Evolutionary conservation across 1,140 invertebrate genomes (phyloP).

Genomic region (Trachymyrmex cornetzi): DNA sequence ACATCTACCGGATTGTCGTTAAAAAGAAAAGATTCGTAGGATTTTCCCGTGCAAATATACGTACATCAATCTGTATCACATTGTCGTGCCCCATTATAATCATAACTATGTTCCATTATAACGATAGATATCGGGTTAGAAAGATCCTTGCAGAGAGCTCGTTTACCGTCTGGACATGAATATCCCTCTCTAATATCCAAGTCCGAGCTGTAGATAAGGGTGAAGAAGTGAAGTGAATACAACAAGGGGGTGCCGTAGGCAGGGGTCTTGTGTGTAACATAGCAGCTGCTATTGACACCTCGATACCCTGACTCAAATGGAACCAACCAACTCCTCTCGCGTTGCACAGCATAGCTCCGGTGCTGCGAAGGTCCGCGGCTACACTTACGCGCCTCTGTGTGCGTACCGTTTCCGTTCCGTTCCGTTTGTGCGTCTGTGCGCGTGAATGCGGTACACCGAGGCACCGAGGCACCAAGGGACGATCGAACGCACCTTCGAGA

Average conservation of each 20-base stretch:
- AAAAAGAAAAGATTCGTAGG: background rate
- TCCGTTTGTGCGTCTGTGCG: constrained; percentile 64
- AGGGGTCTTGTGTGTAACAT: constrained; percentile 84
- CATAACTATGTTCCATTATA: constrained; percentile 35
- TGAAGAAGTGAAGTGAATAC: constrained; percentile 83
- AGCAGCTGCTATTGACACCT: constrained; percentile 87
- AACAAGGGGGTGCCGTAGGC: constrained; percentile 80
- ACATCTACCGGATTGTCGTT: background rate
- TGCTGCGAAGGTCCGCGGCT: constrained; percentile 70
- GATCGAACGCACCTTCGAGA: constrained; percentile 70
- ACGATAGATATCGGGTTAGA: constrained; percentile 49
- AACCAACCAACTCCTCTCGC: constrained; percentile 84
- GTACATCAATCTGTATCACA: background rate
- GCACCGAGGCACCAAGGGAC: no score
- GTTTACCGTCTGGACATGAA: constrained; percentile 76
- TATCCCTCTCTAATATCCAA: constrained; percentile 74
- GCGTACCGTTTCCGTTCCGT: constrained; percentile 37
- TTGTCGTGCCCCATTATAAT: constrained; percentile 18
- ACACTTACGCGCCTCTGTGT: constrained; percentile 48
- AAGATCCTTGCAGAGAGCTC: constrained; percentile 56
- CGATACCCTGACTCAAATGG: constrained; percentile 86
- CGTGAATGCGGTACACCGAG: constrained; percentile 53
- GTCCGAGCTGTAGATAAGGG: constrained; percentile 80
- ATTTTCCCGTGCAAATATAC: background rate
- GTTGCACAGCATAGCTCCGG: constrained; percentile 81